Evolutionary conservation across 2,797 vertebrate genomes (phyloP).

Genomic region (Huso huso): DNA sequence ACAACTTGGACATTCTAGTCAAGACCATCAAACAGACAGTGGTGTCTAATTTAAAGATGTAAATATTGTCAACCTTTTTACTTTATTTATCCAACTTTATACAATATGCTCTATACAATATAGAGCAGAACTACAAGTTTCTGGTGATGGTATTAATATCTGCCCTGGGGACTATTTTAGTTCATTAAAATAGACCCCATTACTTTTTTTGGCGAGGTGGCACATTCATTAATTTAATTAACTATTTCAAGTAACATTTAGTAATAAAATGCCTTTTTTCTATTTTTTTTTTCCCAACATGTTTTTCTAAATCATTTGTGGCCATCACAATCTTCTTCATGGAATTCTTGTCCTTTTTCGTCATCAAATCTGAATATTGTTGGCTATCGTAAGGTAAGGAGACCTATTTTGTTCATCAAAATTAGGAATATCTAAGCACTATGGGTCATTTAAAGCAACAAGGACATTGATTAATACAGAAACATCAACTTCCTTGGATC

Average conservation of each 20-base stretch:
- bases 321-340: conserved; percentile 45
- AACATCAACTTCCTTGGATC: conserved; percentile 29
- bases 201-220: neutral
- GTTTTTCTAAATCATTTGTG: conserved; percentile 25
- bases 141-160: too few species aligned
- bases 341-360: conserved; percentile 30
- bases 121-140: neutral
- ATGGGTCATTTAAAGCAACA: conserved; percentile 33
- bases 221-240: conserved; percentile 19
- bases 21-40: too few species aligned
- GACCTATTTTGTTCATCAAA: conserved; percentile 71
- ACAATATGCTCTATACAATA: neutral
- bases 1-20: too few species aligned
- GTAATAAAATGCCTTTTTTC: conserved; percentile 90
- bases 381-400: conserved; percentile 99
- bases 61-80: too few species aligned
- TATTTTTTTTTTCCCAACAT: conserved; percentile 29
- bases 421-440: conserved; percentile 43
- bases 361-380: conserved; percentile 57
- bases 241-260: conserved; percentile 28
- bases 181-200: neutral
- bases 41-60: too few species aligned
- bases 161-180: neutral
- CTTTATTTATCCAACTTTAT: neutral
- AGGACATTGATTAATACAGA: conserved; percentile 25